Conservation (phyloP, 92 coral and sea anemone genomes). For the Hydrozoanthus gracilis region DNA sequence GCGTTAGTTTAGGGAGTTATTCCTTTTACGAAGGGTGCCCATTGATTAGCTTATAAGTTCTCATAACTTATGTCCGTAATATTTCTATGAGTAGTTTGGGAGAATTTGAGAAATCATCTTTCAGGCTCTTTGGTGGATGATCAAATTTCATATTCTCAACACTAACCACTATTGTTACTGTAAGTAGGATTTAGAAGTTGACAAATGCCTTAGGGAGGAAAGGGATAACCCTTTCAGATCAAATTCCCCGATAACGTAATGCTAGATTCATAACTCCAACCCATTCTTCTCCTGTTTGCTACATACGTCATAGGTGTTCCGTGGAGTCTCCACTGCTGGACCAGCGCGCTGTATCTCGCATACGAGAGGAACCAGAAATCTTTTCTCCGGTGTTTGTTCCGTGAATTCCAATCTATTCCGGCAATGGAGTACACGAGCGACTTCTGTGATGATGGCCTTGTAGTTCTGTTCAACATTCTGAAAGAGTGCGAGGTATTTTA, state of each 20-base stretch:
- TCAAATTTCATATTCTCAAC: too few species aligned
- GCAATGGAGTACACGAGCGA: constrained; percentile 74
- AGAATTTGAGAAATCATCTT: too few species aligned
- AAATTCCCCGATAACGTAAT: not conserved
- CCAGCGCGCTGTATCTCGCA: constrained; percentile 72
- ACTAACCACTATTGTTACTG: too few species aligned
- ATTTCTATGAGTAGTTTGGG: too few species aligned
- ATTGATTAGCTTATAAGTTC: too few species aligned
- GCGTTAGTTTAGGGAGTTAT: too few species aligned
- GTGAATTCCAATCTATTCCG: constrained; percentile 86
- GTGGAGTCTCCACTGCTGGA: constrained; percentile 91
- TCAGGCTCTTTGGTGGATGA: too few species aligned
- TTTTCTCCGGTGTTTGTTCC: constrained; percentile 70
- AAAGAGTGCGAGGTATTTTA: constrained; percentile 83
- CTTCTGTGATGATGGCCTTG: constrained; percentile 89
- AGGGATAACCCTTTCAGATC: too few species aligned
- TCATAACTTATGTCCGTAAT: too few species aligned
- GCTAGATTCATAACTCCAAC: not conserved
- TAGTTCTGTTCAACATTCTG: constrained; percentile 72
- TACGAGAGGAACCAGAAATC: constrained; percentile 69
- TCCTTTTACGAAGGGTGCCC: too few species aligned
- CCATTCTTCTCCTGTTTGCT: not conserved
- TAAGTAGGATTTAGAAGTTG: too few species aligned
- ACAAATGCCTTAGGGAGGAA: too few species aligned
- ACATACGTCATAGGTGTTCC: constrained; percentile 66